Percentiles rank a stretch among this genome's conserved stretches.
Conservation (phyloP, 2,113 vertebrate genomes). For the Coptodon rendalli region DNA sequence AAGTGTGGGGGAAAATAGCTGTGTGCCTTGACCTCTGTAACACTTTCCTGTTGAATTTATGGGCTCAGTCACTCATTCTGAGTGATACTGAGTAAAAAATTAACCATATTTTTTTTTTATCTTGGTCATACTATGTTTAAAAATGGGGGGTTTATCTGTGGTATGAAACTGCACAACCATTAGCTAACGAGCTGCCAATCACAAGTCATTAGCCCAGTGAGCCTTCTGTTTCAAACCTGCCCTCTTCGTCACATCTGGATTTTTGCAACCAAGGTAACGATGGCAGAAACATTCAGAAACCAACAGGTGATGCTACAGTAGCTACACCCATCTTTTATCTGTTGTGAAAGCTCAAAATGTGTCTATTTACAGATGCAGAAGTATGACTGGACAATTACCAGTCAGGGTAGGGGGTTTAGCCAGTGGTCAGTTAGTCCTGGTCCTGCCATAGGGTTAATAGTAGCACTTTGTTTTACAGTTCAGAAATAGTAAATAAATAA, state of each 20-base stretch:
- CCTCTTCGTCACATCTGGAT: background rate
- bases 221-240: background rate
- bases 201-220: background rate
- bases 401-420: background rate
- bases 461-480: constrained; percentile 13
- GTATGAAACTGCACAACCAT: background rate
- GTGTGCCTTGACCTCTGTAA: background rate
- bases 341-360: background rate
- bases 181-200: background rate
- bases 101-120: background rate
- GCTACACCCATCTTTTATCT: background rate
- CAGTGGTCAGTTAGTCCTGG: background rate
- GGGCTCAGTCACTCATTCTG: background rate
- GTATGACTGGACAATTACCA: background rate
- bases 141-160: background rate
- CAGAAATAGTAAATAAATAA: background rate
- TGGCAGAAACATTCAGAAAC: background rate
- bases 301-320: background rate
- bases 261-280: background rate
- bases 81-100: background rate
- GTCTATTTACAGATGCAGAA: background rate
- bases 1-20: background rate
- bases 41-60: background rate
- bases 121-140: background rate
- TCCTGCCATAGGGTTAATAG: background rate